A percentile compares a stretch with the other conserved stretches of the same genome.
Conservation (phyloP, 2,113 vertebrate genomes). For the Aptenodytes patagonicus region DNA sequence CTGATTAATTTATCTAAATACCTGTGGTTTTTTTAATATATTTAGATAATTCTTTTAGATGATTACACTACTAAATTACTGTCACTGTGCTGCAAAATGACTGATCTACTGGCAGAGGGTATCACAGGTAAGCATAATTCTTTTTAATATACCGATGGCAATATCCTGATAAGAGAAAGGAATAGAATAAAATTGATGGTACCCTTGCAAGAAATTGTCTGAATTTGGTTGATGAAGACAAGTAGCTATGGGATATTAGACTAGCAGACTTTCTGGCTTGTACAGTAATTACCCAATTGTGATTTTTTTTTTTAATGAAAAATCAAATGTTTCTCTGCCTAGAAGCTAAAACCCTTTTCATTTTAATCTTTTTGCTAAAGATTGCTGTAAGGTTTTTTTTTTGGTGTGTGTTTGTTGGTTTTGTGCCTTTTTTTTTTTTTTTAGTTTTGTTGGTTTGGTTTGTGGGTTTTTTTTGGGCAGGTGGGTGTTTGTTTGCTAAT, state of each 20-base stretch:
- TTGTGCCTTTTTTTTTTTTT: not conserved
- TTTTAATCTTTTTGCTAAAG: not conserved
- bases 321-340: not conserved
- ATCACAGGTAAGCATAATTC: constrained; percentile 75
- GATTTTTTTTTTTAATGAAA: not conserved
- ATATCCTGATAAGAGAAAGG: not conserved
- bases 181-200: not conserved
- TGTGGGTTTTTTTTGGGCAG: rapidly evolving
- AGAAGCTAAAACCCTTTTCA: not conserved
- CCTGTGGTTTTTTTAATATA: not conserved
- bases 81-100: constrained; percentile 95
- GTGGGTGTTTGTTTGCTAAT: not conserved
- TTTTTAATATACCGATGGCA: not conserved
- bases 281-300: not conserved
- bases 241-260: not conserved
- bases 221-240: not conserved
- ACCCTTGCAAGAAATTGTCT: not conserved
- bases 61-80: constrained; percentile 91
- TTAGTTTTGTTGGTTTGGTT: not conserved
- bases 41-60: constrained; percentile 92
- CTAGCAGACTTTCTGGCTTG: not conserved
- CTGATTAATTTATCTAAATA: not conserved
- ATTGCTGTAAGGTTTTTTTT: not conserved
- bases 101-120: constrained; percentile 88
- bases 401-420: not conserved